phyloP scores from a whole-genome alignment of 2,797 vertebrate genomes.

The Kryptopterus vitreolus region DNA sequence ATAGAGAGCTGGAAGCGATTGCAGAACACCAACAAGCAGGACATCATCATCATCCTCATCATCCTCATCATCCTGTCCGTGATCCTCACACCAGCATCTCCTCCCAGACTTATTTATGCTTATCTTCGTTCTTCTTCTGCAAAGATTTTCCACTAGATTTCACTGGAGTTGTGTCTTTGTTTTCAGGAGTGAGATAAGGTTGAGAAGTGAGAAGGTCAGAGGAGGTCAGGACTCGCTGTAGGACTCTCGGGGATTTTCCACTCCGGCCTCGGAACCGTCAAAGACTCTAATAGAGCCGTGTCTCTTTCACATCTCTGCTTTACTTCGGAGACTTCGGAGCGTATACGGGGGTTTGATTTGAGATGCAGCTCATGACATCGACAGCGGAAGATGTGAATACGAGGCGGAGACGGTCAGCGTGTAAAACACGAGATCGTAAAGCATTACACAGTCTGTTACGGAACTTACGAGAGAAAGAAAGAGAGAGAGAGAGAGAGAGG shows the following conservation, averaged over 20 bases:
- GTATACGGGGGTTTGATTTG: not conserved
- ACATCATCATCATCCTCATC: not conserved
- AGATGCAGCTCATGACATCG: not conserved
- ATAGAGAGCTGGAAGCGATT: conserved; percentile 6
- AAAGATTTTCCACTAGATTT: too few species aligned
- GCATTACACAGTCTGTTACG: not conserved
- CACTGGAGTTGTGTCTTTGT: too few species aligned
- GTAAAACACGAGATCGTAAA: not conserved
- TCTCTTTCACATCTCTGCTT: not conserved
- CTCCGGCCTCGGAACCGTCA: not conserved
- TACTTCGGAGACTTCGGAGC: not conserved
- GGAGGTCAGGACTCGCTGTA: too few species aligned
- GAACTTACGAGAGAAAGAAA: too few species aligned
- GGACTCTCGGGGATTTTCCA: too few species aligned
- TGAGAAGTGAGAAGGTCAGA: too few species aligned
- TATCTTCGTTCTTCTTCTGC: too few species aligned
- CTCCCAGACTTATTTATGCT: too few species aligned
- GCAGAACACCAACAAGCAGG: not conserved
- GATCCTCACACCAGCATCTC: too few species aligned
- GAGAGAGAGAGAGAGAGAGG: too few species aligned
- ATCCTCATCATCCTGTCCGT: too few species aligned
- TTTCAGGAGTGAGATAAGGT: too few species aligned
- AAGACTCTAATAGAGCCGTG: not conserved
- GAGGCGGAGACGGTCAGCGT: not conserved
- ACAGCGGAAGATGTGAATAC: not conserved